phyloP scores from a whole-genome alignment of 1,140 invertebrate species.

The Ostrea edulis region DNA sequence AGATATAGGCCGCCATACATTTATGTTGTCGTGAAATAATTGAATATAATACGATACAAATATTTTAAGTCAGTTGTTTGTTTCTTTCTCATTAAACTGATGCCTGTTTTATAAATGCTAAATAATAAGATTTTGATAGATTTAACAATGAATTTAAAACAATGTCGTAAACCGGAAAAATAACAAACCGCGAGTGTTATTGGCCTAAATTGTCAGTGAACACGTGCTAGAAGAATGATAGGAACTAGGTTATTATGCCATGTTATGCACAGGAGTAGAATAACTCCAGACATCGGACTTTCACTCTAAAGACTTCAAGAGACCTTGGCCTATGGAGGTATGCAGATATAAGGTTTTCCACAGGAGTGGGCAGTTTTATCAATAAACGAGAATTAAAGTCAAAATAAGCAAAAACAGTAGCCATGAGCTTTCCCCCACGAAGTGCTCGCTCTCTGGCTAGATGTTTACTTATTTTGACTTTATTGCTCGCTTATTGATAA shows the following conservation, averaged over 20 bases:
- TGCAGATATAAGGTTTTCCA: too few species aligned
- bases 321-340: conserved; percentile 25
- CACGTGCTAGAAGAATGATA: conserved; percentile 22
- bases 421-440: too few species aligned
- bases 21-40: not conserved
- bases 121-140: not conserved
- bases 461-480: too few species aligned
- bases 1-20: not conserved
- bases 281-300: not conserved
- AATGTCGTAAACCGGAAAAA: conserved; percentile 34
- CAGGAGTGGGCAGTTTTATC: too few species aligned
- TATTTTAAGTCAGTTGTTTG: not conserved
- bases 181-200: conserved; percentile 4
- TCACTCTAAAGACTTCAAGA: not conserved
- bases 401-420: too few species aligned
- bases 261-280: not conserved
- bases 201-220: conserved; percentile 8
- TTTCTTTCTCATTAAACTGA: too few species aligned
- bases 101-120: too few species aligned
- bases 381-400: too few species aligned
- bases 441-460: too few species aligned
- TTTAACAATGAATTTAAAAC: not conserved
- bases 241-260: conserved; percentile 20
- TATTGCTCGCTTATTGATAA: too few species aligned
- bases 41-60: not conserved